Evolutionary conservation across 2,888 invertebrate species (phyloP).

Genomic region (Melipona beecheii): DNA sequence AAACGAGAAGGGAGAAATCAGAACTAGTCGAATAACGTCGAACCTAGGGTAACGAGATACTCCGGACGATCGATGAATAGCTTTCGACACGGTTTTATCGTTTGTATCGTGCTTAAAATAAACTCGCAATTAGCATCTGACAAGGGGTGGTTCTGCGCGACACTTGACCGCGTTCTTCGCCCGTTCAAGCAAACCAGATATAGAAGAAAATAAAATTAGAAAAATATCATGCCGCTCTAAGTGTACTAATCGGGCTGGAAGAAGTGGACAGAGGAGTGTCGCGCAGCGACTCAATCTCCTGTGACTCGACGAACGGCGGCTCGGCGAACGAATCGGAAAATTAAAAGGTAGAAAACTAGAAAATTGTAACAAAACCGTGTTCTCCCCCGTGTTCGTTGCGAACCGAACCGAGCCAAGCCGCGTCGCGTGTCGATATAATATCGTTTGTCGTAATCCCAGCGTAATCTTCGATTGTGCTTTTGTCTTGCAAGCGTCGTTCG

Average conservation of each 20-base stretch:
- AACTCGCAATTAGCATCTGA: constrained; percentile 17
- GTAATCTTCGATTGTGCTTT: constrained; percentile 45
- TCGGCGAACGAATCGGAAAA: constrained; percentile 11
- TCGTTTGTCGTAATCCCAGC: constrained; percentile 8
- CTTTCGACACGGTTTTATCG: not conserved
- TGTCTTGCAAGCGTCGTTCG: constrained; percentile 38
- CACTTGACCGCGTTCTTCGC: constrained; percentile 33
- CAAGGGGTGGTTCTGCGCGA: constrained; percentile 36
- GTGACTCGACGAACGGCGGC: constrained; percentile 4
- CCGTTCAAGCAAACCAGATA: constrained; percentile 18
- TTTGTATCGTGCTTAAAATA: not conserved
- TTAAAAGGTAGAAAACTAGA: not conserved
- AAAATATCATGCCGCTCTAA: constrained; percentile 43
- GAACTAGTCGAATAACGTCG: not conserved
- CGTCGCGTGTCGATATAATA: constrained; percentile 21
- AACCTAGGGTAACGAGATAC: not conserved
- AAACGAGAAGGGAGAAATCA: not conserved
- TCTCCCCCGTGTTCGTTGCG: constrained; percentile 5
- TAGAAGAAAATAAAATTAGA: constrained; percentile 1
- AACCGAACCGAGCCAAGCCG: not conserved
- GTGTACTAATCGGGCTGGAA: constrained; percentile 29
- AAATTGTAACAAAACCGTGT: not conserved
- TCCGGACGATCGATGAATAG: constrained; percentile 4
- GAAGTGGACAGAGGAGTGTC: constrained; percentile 39
- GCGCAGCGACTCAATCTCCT: constrained; percentile 24